A percentile compares a stretch with the other conserved stretches of the same genome.
phyloP scores from a whole-genome alignment of 92 coral and sea anemone species.

The Nematostella vectensis region DNA sequence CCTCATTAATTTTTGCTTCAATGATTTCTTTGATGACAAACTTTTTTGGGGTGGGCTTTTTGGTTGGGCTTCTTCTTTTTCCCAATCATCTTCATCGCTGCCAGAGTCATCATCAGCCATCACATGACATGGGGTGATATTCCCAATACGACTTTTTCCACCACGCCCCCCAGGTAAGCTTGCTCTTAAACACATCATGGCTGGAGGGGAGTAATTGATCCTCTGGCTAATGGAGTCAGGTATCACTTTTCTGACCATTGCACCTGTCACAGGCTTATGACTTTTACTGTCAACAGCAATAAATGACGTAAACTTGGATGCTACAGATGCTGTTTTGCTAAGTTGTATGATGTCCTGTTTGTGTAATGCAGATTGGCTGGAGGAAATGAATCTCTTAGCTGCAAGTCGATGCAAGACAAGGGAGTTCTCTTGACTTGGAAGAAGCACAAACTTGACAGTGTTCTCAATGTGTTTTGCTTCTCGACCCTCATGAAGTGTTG shows the following conservation, averaged over 20 bases:
- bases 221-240: not conserved
- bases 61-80: no score
- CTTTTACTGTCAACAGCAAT: slow-evolving; percentile 8
- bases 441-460: no score
- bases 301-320: slow-evolving; percentile 18
- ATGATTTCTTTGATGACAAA: no score
- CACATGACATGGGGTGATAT: not conserved
- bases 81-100: no score
- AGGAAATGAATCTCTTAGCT: slow-evolving; percentile 11
- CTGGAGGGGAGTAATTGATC: no score
- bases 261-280: not conserved
- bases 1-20: not conserved
- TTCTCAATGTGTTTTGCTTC: no score
- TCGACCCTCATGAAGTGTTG: no score
- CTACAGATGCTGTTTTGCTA: slow-evolving; percentile 7
- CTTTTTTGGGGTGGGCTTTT: no score
- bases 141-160: not conserved
- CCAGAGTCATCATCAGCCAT: not conserved
- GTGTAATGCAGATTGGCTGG: not conserved
- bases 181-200: not conserved
- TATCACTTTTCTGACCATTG: not conserved
- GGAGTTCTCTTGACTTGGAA: no score
- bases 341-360: not conserved
- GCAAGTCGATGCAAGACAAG: slow-evolving; percentile 17
- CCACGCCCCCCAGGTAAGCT: not conserved